Percentiles rank a stretch among this genome's conserved stretches.
phyloP scores from a whole-genome alignment of 2,113 vertebrate genomes.

The Callopanchax toddi region DNA sequence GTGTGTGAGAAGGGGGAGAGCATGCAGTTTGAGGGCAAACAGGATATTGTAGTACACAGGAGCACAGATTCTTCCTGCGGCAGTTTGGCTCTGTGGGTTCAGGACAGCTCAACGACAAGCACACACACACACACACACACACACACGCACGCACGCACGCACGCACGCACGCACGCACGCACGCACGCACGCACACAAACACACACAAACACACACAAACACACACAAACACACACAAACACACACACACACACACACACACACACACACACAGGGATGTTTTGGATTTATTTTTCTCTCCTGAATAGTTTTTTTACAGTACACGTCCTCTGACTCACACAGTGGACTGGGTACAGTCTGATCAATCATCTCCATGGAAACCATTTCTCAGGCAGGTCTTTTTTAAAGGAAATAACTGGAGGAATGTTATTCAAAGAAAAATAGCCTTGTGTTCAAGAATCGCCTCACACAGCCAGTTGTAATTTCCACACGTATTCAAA shows the following conservation, averaged over 20 bases:
- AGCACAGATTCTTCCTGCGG: constrained; percentile 63
- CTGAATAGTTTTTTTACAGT: constrained; percentile 1
- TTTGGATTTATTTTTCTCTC: constrained; percentile 1
- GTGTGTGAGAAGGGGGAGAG: neutral
- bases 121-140: constrained; percentile 28
- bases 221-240: too few species aligned
- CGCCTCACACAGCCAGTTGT: too few species aligned
- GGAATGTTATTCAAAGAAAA: neutral
- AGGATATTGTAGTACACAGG: constrained; percentile 77
- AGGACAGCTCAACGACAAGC: constrained; percentile 45
- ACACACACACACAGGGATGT: neutral
- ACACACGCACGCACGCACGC: constrained; percentile 14
- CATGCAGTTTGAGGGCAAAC: constrained; percentile 63
- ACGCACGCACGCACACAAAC: constrained; percentile 4
- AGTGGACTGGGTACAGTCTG: constrained; percentile 6
- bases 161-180: neutral
- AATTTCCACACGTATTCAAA: constrained; percentile 16
- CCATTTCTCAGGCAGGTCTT: constrained; percentile 4
- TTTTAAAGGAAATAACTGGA: constrained; percentile 6
- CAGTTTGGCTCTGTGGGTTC: constrained; percentile 55
- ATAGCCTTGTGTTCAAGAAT: too few species aligned
- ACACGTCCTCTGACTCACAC: constrained; percentile 14
- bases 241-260: too few species aligned
- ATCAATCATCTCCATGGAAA: constrained; percentile 17
- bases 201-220: neutral